Conservation (phyloP, 2,888 invertebrate species). For the Carterocephalus palaemon region DNA sequence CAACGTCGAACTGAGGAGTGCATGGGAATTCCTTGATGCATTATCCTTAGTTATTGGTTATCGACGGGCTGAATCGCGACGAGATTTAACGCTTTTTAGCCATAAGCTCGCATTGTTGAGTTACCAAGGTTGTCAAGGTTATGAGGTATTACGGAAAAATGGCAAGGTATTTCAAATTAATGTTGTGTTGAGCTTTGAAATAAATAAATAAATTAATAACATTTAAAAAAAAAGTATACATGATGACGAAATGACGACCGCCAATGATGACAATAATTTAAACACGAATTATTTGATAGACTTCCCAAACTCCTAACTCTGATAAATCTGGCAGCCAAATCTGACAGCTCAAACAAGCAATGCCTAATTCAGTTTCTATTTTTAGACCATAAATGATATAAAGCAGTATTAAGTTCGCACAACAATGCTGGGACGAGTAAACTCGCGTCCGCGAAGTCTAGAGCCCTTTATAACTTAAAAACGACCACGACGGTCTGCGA, state of each 20-base stretch:
- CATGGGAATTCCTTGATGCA: conserved; percentile 31
- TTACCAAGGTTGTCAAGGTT: not conserved
- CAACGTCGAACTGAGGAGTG: conserved; percentile 24
- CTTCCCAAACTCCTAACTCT: not conserved
- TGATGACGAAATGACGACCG: too few relatives aligned
- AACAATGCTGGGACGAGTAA: conserved; percentile 26
- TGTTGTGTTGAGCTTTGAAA: too few relatives aligned
- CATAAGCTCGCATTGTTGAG: conserved; percentile 16
- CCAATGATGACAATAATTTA: too few relatives aligned
- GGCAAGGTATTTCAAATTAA: too few relatives aligned
- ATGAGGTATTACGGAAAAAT: not conserved
- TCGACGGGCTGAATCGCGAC: conserved; percentile 17
- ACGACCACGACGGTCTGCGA: conserved; percentile 42
- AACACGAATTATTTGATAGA: too few relatives aligned
- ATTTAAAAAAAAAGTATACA: too few relatives aligned
- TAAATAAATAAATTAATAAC: too few relatives aligned
- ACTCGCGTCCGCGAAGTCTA: conserved; percentile 26
- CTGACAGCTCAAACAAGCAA: conserved; percentile 18
- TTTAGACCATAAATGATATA: conserved; percentile 23
- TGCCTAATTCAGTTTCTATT: conserved; percentile 20
- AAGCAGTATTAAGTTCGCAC: conserved; percentile 20
- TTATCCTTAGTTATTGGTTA: conserved; percentile 26
- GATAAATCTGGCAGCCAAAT: conserved; percentile 14
- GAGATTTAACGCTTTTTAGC: conserved; percentile 19
- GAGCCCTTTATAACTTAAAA: conserved; percentile 49